Evolutionary conservation across 23 tunicate species (phyloP).

Genomic region (Halocynthia roretzi): DNA sequence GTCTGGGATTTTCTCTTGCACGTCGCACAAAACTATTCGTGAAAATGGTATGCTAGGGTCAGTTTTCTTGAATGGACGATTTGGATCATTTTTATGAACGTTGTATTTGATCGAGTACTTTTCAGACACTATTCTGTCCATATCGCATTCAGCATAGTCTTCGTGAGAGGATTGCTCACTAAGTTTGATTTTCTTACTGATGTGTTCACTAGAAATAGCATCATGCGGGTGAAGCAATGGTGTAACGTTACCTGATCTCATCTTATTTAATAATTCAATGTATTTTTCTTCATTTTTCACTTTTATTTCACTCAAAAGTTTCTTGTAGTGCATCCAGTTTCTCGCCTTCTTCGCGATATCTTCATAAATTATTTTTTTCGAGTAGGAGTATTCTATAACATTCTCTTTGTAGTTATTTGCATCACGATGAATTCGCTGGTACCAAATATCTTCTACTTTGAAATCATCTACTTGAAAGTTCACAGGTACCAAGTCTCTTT

Average conservation of each 20-base stretch:
- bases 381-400: slow-evolving; percentile 22
- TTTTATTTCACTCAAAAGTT: slow-evolving; percentile 5
- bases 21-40: slow-evolving; percentile 23
- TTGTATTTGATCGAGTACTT: slow-evolving; percentile 27
- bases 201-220: not conserved
- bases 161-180: too few relatives aligned
- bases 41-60: slow-evolving; percentile 59
- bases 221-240: slow-evolving; percentile 48
- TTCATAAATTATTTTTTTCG: slow-evolving; percentile 24
- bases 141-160: not conserved
- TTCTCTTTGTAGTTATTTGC: not conserved
- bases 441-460: slow-evolving; percentile 33
- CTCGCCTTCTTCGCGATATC: slow-evolving; percentile 23
- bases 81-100: slow-evolving; percentile 39
- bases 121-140: not conserved
- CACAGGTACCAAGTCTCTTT: slow-evolving; percentile 13
- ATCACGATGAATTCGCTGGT: slow-evolving; percentile 25
- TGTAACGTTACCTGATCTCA: slow-evolving; percentile 37
- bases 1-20: slow-evolving; percentile 16
- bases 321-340: slow-evolving; percentile 52
- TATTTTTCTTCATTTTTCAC: not conserved
- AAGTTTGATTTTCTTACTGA: slow-evolving; percentile 19
- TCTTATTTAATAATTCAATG: slow-evolving; percentile 7
- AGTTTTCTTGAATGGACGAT: slow-evolving; percentile 56
- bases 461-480: slow-evolving; percentile 5